Evolutionary conservation across 2,888 invertebrate genomes (phyloP), one percentile per base, ranked within the genome.

Genomic region (Hypomecis punctinalis): DNA sequence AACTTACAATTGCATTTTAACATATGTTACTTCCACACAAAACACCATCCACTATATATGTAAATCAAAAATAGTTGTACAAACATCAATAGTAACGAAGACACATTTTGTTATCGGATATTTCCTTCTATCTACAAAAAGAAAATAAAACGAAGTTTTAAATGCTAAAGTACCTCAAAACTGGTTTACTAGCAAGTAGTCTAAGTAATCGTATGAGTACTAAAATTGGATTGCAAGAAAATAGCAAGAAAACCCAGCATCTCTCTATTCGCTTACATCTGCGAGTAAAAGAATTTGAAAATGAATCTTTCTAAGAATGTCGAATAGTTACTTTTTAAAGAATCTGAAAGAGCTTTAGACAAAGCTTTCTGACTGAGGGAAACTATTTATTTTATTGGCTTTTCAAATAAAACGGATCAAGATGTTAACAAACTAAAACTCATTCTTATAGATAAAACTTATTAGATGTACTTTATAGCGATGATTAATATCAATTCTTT

Each of bases 331-430:
- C 51, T 47, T 60, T 60, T 10, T 37, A 64, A 60, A 64, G 55
- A 52, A 65, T 65, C 56, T 46, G 52, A 46, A 4, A 7, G 47
- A 47, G 23, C 56, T 65, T 49, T 37, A 46, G 56, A 52, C 61
- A 52, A 52, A 52, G 53, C 61, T 53, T 23, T 49, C 45, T 7
- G 37, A 43, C 52, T 42, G 48, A 43, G 45, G 13, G 52, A 59
- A 56, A 51, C 65, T 56, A 57, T 65, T 65, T 65, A 46, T 65
- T 65, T 61, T 56, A 65, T 65, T 61, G 43, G 56, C 35, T 9
- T 65, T 56, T 61, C 11, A 35, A 13, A 23, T 47, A 11, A 45
- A 43, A 33, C 46, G 35, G 52, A 52, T 46, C 23, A 49, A 54
- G 57, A 35, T 42, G 46, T 47, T 53, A 47, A 52, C 47, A 49